Percentiles rank a stretch among this genome's conserved stretches.
Evolutionary conservation across 2,888 invertebrate species (phyloP).

Genomic region (Limnephilus auricula): DNA sequence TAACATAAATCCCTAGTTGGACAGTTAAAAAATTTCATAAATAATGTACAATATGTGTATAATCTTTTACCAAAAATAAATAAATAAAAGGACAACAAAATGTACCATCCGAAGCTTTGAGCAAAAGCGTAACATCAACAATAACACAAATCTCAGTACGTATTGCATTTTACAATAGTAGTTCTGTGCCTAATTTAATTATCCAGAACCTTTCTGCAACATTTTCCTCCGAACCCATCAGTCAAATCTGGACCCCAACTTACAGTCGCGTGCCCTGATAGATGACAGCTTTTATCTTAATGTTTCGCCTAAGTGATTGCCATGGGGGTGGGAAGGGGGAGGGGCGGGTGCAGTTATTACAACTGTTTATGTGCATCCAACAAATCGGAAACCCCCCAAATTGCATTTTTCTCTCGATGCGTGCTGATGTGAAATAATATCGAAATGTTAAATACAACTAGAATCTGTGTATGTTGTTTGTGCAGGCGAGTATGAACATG

Average conservation of each 20-base stretch:
- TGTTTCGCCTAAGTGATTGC: conserved; percentile 63
- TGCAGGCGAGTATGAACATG: not conserved
- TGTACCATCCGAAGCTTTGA: no score
- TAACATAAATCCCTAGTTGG: no score
- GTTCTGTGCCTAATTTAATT: not conserved
- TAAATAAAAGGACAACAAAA: no score
- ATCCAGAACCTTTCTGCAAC: not conserved
- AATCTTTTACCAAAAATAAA: no score
- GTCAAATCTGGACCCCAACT: conserved; percentile 34
- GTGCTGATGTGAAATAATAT: conserved; percentile 25
- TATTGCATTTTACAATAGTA: not conserved
- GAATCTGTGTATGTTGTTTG: not conserved
- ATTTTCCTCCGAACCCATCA: conserved; percentile 29
- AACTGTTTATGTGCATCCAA: conserved; percentile 50
- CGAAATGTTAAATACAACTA: not conserved
- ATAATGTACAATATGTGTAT: no score
- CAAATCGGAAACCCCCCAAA: conserved; percentile 45
- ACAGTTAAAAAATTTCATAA: no score
- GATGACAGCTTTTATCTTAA: conserved; percentile 65
- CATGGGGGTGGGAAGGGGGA: not conserved
- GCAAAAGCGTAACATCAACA: no score
- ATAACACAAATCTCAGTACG: not conserved
- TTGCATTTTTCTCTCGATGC: conserved; percentile 10
- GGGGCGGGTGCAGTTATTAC: conserved; percentile 44
- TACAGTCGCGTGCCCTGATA: conserved; percentile 59